A percentile compares a stretch with the other conserved stretches of the same genome.
phyloP scores from a whole-genome alignment of 1,140 invertebrate species.

The Macrostomum lignano region DNA sequence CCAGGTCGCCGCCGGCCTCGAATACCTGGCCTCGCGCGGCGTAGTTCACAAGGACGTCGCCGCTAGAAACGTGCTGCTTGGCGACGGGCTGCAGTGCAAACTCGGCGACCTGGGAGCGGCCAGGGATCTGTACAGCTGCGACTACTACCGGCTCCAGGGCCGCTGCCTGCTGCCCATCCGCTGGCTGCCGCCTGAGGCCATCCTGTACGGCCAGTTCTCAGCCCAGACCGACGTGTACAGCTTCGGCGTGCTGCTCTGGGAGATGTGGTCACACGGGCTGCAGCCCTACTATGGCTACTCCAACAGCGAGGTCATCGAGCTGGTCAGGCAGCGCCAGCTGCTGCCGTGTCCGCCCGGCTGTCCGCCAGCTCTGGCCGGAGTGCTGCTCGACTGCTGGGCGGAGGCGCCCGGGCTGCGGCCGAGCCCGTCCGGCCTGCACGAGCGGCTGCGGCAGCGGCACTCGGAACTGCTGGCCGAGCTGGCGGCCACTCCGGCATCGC shows the following conservation, averaged over 20 bases:
- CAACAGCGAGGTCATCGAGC: constrained; percentile 41
- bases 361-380: constrained; percentile 56
- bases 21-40: constrained; percentile 43
- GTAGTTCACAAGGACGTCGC: constrained; percentile 40
- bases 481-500: constrained; percentile 11
- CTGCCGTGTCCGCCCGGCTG: constrained; percentile 36
- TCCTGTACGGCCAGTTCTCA: constrained; percentile 89
- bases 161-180: constrained; percentile 83
- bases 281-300: constrained; percentile 99
- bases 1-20: constrained; percentile 79
- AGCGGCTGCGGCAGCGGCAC: constrained; percentile 41
- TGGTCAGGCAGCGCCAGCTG: constrained; percentile 1
- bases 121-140: constrained; percentile 62
- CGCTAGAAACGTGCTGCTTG: constrained; percentile 85
- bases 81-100: constrained; percentile 84
- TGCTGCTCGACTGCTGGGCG: constrained; percentile 97
- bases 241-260: constrained; percentile 95
- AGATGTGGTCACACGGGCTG: constrained; percentile 94
- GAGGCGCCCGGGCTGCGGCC: constrained; percentile 61
- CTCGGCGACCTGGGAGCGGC: constrained; percentile 96
- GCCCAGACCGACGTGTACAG: constrained; percentile 94
- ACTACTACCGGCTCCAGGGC: constrained; percentile 41
- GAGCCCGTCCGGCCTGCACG: constrained; percentile 40
- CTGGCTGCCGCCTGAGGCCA: constrained; percentile 96
- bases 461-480: constrained; percentile 9